Conservation (phyloP, 1,140 invertebrate genomes). For the Spodoptera litura region DNA sequence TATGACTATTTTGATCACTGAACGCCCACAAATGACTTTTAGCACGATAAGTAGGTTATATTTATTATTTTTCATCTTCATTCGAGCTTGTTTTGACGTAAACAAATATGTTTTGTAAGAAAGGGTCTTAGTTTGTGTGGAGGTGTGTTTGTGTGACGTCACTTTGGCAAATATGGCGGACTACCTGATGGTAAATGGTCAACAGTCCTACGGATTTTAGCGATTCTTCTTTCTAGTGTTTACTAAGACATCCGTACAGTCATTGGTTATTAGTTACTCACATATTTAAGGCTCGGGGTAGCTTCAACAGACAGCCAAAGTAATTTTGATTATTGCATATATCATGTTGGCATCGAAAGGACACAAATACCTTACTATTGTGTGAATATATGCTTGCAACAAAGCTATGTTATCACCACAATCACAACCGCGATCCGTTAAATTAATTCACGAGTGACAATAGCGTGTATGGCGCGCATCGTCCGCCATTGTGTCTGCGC, state of each 20-base stretch:
- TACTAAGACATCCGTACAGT: too few species aligned
- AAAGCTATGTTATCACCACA: not conserved
- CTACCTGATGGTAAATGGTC: too few species aligned
- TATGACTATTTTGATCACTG: constrained; percentile 29
- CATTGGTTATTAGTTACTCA: not conserved
- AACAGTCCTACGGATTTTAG: not conserved
- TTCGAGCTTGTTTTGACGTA: constrained; percentile 8
- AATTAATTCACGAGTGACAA: constrained; percentile 32
- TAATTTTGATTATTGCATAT: too few species aligned
- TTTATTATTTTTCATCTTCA: constrained; percentile 11
- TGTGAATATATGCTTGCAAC: too few species aligned
- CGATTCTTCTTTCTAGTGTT: not conserved
- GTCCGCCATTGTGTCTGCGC: constrained; percentile 47
- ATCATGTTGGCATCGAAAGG: too few species aligned
- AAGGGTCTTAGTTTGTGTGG: not conserved
- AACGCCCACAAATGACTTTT: constrained; percentile 17
- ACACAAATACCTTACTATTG: too few species aligned
- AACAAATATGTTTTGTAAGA: not conserved
- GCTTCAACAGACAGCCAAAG: too few species aligned
- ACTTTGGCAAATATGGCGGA: too few species aligned
- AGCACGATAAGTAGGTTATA: constrained; percentile 4
- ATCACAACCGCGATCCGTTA: constrained; percentile 14
- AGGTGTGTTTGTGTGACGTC: too few species aligned
- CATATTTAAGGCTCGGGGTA: not conserved
- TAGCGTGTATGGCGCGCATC: constrained; percentile 22